These are phyloP conservation scores for Stenodera caucasica DNA, from an alignment of 2,888 invertebrate genomes.

Conservation along the genomic window DNA sequence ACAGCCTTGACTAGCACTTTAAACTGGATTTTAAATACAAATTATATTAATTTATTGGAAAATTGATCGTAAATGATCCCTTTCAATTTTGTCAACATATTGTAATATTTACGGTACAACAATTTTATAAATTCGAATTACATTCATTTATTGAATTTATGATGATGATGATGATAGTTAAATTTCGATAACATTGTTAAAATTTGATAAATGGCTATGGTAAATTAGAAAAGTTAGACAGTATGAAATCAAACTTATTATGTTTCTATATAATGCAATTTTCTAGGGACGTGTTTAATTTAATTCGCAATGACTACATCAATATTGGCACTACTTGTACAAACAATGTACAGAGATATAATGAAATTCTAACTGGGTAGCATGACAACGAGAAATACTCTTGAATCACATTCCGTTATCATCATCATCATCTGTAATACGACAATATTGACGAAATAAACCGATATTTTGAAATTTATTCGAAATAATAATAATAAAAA, in stretches of 20 bases:
- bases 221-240: constrained; percentile 4
- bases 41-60: not conserved
- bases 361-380: constrained; percentile 9
- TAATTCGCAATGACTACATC: constrained; percentile 12
- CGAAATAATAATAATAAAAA: no score
- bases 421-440: no score
- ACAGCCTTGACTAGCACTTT: constrained; percentile 41
- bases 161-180: not conserved
- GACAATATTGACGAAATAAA: no score
- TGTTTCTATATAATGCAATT: constrained; percentile 5
- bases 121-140: no score
- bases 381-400: constrained; percentile 2
- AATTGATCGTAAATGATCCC: no score
- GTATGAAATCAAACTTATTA: constrained; percentile 10
- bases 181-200: not conserved
- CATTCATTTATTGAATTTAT: constrained; percentile 5
- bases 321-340: constrained; percentile 11
- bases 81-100: no score
- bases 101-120: no score
- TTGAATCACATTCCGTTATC: constrained; percentile 9
- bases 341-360: constrained; percentile 7
- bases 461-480: no score
- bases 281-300: constrained; percentile 9
- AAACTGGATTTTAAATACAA: constrained; percentile 32
- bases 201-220: not conserved